Percentiles rank a stretch among this genome's conserved stretches.
phyloP scores from a whole-genome alignment of 2,888 invertebrate genomes.

The Belgica antarctica region DNA sequence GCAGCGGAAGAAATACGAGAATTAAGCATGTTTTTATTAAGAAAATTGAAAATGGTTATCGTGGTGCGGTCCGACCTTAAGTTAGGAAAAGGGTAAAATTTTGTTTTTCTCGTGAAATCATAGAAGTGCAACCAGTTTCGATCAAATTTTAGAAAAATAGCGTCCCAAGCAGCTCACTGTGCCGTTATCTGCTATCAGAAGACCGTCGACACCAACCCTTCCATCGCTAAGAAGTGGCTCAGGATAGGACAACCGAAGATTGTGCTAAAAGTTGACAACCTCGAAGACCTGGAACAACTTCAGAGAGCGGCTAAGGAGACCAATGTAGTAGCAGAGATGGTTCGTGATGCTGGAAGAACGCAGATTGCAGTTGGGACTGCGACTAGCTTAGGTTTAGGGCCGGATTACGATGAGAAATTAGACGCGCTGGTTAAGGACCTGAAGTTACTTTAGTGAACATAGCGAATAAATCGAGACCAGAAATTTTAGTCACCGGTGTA shows the following conservation, averaged over 20 bases:
- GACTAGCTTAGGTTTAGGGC: constrained; percentile 75
- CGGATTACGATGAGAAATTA: constrained; percentile 59
- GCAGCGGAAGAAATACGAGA: constrained; percentile 50
- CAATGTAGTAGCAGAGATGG: constrained; percentile 59
- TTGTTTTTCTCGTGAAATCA: not conserved
- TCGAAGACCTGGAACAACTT: constrained; percentile 57
- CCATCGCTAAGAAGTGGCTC: constrained; percentile 63
- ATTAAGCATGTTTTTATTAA: constrained; percentile 40
- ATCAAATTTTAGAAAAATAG: constrained; percentile 59
- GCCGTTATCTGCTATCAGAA: constrained; percentile 67
- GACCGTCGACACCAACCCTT: constrained; percentile 53
- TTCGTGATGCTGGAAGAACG: constrained; percentile 73
- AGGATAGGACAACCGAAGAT: constrained; percentile 71
- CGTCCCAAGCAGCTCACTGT: constrained; percentile 78
- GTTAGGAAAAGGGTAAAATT: constrained; percentile 66
- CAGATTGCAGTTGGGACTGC: constrained; percentile 66
- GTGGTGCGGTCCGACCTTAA: constrained; percentile 72
- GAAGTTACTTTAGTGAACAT: constrained; percentile 63
- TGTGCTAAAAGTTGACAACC: constrained; percentile 62
- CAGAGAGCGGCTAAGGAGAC: constrained; percentile 56
- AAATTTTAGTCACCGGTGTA: too few species aligned
- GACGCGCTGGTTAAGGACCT: constrained; percentile 65
- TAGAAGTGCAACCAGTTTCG: not conserved
- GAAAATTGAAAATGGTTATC: constrained; percentile 64
- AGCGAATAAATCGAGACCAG: too few species aligned